Evolutionary conservation across 2,888 invertebrate genomes (phyloP), one percentile per base, ranked within the genome.

Genomic region (Parthenolecanium corni): DNA sequence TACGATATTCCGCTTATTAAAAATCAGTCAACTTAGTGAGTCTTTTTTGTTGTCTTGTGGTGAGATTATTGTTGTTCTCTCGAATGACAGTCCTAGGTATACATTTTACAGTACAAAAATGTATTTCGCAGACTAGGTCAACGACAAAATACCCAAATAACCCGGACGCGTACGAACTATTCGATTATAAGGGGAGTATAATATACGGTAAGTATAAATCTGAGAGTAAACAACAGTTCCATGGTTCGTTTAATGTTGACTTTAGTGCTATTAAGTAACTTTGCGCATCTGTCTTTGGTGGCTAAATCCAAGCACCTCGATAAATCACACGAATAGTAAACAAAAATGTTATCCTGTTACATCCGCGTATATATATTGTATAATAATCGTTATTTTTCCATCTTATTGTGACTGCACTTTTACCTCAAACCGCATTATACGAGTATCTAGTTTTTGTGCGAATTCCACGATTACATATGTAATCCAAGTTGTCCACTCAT

Each of bases 261-360:
- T 61, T 61, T 61, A 38, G 58, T 47, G 58, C 58, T 61, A 61
- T 61, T 61, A 61, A 61, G 58, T 61, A 61, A 61, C 58, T 61
- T n/a, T 9, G 31, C 58, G 58, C 58, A 61, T 61, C 58, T 61
- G 58, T 61, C 58, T 47, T 36, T 42, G n/a, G n/a, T n/a, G n/a
- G 12, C 51, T 16, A 61, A 61, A 61, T 61, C 58, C 58, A 61
- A 61, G 58, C 58, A 61, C 58, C 58, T 61, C 58, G 58, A 61
- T 61, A 61, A 61, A 61, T 61, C 58, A 61, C 58, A 61, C 58
- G 58, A 61, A 47, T 47, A 49, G 58, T 61, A 61, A 61, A 61
- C 58, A 61, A 61, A n/a, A 61, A 61, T 36, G 20, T 49, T 25
- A n/a, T n/a, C 51, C 49, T 18, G 47, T 49, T 36, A 61, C 58